phyloP scores from a whole-genome alignment of 2,797 vertebrate genomes.

The Gymnodraco acuticeps region DNA sequence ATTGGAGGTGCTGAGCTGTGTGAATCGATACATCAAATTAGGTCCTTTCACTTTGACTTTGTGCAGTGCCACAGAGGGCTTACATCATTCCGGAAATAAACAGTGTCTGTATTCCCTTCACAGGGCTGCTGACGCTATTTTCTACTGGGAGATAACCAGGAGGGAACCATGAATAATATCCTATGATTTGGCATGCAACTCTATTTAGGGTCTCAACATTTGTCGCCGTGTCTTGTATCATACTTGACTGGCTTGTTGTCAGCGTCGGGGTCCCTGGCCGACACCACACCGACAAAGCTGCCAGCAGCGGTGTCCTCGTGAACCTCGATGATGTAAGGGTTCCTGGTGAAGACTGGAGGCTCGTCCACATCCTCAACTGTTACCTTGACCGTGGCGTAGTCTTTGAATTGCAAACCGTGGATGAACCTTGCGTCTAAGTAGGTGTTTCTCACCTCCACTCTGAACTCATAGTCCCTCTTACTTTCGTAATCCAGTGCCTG shows the following conservation, averaged over 20 bases:
- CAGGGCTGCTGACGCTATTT: conserved; percentile 63
- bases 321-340: conserved; percentile 94
- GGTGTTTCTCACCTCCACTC: conserved; percentile 93
- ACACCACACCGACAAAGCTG: conserved; percentile 92
- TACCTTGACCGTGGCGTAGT: conserved; percentile 91
- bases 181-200: conserved; percentile 31
- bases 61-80: conserved; percentile 65
- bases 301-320: conserved; percentile 94
- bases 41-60: conserved; percentile 79
- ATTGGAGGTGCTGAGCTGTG: conserved; percentile 47
- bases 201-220: conserved; percentile 11
- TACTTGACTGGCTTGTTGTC: conserved; percentile 93
- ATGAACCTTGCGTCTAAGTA: conserved; percentile 92
- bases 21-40: conserved; percentile 74
- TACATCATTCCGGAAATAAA: conserved; percentile 79
- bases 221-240: conserved; percentile 4
- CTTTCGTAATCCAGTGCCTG: conserved; percentile 96
- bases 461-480: conserved; percentile 91
- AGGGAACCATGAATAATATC: conserved; percentile 80
- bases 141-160: conserved; percentile 82
- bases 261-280: conserved; percentile 92
- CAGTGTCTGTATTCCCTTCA: conserved; percentile 81
- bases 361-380: conserved; percentile 94
- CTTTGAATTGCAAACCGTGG: conserved; percentile 93
- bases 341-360: conserved; percentile 90